Evolutionary conservation across 2,888 invertebrate species (phyloP).

Genomic region (Ochropacha duplaris): DNA sequence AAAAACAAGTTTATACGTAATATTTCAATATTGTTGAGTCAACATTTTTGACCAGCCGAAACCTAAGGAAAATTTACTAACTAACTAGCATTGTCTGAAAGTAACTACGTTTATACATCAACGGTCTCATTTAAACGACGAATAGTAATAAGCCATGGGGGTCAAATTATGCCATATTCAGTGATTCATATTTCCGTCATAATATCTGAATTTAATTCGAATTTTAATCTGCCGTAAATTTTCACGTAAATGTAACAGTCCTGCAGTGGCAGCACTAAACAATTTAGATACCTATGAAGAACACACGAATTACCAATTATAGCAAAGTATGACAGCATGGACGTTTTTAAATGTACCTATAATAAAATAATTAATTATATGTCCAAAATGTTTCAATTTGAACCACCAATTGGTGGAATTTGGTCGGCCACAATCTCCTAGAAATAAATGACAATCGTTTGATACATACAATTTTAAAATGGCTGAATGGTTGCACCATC

Average conservation of each 20-base stretch:
- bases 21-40: conserved; percentile 33
- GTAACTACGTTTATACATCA: conserved; percentile 31
- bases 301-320: neutral
- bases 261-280: too few species aligned
- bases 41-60: conserved; percentile 28
- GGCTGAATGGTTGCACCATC: conserved; percentile 47
- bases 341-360: conserved; percentile 35
- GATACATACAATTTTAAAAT: conserved; percentile 36
- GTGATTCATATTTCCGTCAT: neutral
- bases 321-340: neutral
- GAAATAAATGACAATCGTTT: conserved; percentile 40
- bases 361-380: conserved; percentile 41
- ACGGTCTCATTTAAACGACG: conserved; percentile 45
- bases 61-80: conserved; percentile 62
- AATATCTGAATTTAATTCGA: neutral
- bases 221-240: neutral
- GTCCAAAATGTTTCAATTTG: conserved; percentile 41
- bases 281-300: neutral
- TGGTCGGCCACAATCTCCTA: conserved; percentile 39
- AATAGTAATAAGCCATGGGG: conserved; percentile 36
- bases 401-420: conserved; percentile 43
- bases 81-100: conserved; percentile 60
- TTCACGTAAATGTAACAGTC: neutral
- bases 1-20: conserved; percentile 55
- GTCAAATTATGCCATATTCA: neutral